Evolutionary conservation across 2,888 invertebrate genomes (phyloP).

Genomic region (Fabriciana adippe): DNA sequence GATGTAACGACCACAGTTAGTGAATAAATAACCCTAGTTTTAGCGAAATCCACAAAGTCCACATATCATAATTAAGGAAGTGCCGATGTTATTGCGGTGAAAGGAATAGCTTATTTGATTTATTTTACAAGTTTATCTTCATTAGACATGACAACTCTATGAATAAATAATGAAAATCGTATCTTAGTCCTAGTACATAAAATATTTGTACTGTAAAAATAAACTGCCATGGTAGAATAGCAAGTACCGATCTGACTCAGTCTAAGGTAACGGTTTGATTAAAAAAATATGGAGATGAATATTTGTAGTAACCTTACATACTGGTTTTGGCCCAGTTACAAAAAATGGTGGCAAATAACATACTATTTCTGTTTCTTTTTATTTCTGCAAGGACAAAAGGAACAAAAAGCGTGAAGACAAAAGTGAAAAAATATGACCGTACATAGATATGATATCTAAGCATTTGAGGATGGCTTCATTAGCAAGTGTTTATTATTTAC

Average conservation of each 20-base stretch:
- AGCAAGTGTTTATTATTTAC: slow-evolving; percentile 51
- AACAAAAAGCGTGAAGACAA: no score
- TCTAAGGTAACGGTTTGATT: background rate
- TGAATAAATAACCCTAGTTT: slow-evolving; percentile 3
- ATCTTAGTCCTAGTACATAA: slow-evolving; percentile 15
- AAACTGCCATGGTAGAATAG: background rate
- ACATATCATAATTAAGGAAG: slow-evolving; percentile 19
- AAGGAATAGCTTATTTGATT: slow-evolving; percentile 32
- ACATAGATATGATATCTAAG: slow-evolving; percentile 3
- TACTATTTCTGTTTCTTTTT: no score
- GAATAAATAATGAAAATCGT: slow-evolving; percentile 33
- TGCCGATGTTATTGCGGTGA: slow-evolving; percentile 33
- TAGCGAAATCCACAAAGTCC: slow-evolving; percentile 6
- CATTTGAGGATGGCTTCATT: slow-evolving; percentile 59
- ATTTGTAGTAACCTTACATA: no score
- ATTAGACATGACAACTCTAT: slow-evolving; percentile 36
- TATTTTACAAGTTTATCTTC: slow-evolving; percentile 35
- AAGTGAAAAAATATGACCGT: no score
- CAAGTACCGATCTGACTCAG: background rate
- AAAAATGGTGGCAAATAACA: no score
- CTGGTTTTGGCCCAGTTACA: no score
- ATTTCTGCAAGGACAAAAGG: no score
- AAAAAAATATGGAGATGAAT: no score
- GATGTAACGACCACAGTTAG: background rate
- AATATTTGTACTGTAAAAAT: slow-evolving; percentile 10